These are phyloP conservation scores for Xenopus borealis DNA, from an alignment of 2,113 vertebrate genomes.

Conservation along the genomic window DNA sequence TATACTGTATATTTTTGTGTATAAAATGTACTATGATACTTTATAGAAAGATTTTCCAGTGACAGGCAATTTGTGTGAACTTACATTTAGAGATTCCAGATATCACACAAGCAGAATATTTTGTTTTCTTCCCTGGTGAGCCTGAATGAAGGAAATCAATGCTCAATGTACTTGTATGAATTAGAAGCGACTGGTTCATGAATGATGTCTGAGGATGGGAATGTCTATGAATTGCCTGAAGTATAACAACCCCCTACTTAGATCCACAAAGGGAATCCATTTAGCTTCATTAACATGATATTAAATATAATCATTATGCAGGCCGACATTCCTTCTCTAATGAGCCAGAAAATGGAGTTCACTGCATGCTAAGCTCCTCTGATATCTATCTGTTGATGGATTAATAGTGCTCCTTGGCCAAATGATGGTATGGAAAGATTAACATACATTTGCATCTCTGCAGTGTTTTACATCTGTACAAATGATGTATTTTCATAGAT, in stretches of 20 bases:
- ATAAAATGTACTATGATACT: no score
- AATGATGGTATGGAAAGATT: neutral
- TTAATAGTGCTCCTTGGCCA: neutral
- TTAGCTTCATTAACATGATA: neutral
- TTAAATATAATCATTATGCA: slow-evolving; percentile 2
- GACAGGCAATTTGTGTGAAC: no score
- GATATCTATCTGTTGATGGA: neutral
- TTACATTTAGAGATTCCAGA: no score
- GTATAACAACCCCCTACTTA: neutral
- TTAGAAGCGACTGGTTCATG: neutral
- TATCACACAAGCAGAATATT: no score
- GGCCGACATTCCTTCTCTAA: slow-evolving; percentile 3
- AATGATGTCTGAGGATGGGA: neutral
- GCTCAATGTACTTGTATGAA: neutral
- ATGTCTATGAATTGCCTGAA: neutral
- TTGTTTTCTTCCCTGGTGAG: no score
- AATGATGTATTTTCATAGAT: no score
- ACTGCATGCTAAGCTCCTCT: neutral
- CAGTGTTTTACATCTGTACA: no score
- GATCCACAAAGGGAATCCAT: neutral
- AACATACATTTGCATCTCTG: neutral
- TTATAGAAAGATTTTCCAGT: no score
- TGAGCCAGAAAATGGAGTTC: neutral
- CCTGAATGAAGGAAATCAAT: no score
- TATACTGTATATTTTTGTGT: no score